Conservation (phyloP, 2,113 vertebrate species). For the Hippotragus niger region DNA sequence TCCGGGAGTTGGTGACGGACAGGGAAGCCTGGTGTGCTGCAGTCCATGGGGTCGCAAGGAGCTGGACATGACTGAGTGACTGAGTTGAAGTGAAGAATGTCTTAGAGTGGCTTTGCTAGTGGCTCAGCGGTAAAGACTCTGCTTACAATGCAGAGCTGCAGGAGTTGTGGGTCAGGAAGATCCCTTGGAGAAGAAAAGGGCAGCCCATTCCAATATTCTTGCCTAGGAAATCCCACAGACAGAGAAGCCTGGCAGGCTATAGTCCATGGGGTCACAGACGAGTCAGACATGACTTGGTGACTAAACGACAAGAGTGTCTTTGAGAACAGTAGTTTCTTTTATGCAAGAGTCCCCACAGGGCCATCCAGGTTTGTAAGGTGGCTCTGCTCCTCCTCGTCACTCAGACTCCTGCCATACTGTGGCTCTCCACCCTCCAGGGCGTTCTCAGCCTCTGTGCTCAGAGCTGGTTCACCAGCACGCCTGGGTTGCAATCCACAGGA, state of each 20-base stretch:
- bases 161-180: background rate
- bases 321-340: background rate
- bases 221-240: background rate
- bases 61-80: background rate
- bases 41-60: background rate
- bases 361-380: background rate
- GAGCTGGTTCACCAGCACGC: background rate
- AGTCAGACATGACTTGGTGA: background rate
- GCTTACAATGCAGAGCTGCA: background rate
- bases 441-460: background rate
- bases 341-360: background rate
- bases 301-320: background rate
- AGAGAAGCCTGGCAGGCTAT: background rate
- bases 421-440: background rate
- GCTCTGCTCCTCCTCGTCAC: background rate
- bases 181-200: background rate
- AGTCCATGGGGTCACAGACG: background rate
- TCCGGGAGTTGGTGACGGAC: background rate
- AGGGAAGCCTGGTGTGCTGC: background rate
- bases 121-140: background rate
- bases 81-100: background rate
- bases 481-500: background rate
- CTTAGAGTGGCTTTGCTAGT: background rate
- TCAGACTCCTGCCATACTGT: background rate
- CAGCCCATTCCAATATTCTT: background rate